A percentile compares a stretch with the other conserved stretches of the same genome.
phyloP scores from a whole-genome alignment of 2,113 vertebrate genomes.

The Channa argus region DNA sequence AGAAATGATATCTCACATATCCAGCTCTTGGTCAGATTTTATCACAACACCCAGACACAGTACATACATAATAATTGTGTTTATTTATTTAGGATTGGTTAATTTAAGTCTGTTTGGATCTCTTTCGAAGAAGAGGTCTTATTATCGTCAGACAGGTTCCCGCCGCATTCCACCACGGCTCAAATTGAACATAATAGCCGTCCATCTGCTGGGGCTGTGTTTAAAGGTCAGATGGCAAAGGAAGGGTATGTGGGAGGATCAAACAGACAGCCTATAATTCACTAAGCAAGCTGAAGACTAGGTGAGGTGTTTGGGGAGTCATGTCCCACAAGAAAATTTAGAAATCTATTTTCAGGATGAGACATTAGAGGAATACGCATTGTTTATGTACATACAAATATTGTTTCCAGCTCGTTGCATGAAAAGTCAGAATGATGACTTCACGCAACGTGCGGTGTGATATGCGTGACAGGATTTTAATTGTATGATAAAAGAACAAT shows the following conservation, averaged over 20 bases:
- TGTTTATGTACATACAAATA: not conserved
- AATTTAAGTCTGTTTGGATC: not conserved
- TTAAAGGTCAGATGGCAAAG: constrained; percentile 19
- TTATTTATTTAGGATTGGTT: not conserved
- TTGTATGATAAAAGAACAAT: not conserved
- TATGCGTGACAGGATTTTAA: not conserved
- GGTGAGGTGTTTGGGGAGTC: not conserved
- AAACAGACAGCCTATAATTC: not conserved
- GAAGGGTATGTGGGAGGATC: not conserved
- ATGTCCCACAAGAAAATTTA: not conserved
- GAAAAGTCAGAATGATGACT: not conserved
- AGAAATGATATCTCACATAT: constrained; percentile 11
- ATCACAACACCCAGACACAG: not conserved
- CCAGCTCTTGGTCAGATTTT: not conserved
- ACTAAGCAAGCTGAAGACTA: not conserved
- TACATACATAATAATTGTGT: not conserved
- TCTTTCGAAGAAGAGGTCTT: not conserved
- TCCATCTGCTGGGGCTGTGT: constrained; percentile 12
- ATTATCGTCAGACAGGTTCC: not conserved
- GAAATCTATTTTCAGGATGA: not conserved
- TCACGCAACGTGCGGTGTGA: not conserved
- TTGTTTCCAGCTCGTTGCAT: too few relatives aligned
- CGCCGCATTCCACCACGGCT: not conserved
- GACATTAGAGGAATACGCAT: not conserved
- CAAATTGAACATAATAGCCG: constrained; percentile 4